Evolutionary conservation across 2,888 invertebrate species (phyloP), one percentile per base, ranked within the genome.

Genomic region (Oxytorus armatus): DNA sequence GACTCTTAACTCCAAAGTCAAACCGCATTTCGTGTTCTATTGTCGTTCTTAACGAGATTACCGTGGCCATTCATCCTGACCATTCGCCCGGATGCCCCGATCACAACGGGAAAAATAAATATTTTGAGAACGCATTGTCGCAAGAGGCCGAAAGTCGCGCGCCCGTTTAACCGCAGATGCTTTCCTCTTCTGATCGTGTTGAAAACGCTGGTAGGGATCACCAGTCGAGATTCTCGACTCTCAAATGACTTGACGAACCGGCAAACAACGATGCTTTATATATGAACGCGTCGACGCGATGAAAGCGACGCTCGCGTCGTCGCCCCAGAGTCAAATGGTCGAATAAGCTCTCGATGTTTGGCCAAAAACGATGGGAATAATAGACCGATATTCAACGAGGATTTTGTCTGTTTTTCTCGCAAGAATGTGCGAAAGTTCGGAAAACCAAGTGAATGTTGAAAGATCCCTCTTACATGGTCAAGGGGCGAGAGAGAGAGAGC

Each of bases 91-190:
- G 79, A 82, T 74, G 69, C 63, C 8, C 7, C 74, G 81, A 79
- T 84, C 76, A 88, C 88, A 85, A 85, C 84, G 81, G 74, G 82
- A 47, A 77, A 86, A 89, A 90, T 90, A 90, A 90, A 90, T 90
- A 90, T 90, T 90, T 90, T 87, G 90, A 90, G 86, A 89, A 80
- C 36, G 85, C 84, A 86, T 89, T 90, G 89, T 89, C 80, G 83
- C 73, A 80, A 29, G 57, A 51, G 21, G 29, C 36, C n/a, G 33
- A 70, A 53, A 73, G 51, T 73, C 59, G 70, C 21, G 61, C 82
- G 69, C 70, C 55, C 77, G 76, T 81, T 78, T 83, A 75, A 80
- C 79, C 78, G 83, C 87, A 85, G 86, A 88, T 87, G 88, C 84
- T 82, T 81, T 76, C 36, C 42, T 70, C 42, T 42, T 29, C 4